A percentile compares a stretch with the other conserved stretches of the same genome.
These are phyloP conservation scores for Leucoraja erinaceus DNA, from an alignment of 2,113 vertebrate species.

Conservation along the genomic window DNA sequence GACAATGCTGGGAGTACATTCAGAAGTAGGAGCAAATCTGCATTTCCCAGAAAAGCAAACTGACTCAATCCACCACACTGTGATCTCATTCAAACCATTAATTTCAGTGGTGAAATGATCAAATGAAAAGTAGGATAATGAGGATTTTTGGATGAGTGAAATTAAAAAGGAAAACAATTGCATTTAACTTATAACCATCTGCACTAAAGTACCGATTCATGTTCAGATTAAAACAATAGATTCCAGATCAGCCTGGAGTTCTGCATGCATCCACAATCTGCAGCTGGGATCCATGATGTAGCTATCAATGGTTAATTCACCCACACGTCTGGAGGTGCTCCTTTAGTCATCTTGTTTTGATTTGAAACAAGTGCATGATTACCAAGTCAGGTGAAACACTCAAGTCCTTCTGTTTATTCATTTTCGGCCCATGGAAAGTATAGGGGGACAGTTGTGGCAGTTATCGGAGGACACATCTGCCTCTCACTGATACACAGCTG, in stretches of 20 bases:
- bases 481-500: neutral
- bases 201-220: neutral
- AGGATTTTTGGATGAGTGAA: neutral
- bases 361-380: neutral
- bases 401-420: neutral
- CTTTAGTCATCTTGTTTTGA: neutral
- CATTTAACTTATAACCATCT: neutral
- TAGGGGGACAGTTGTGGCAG: no score
- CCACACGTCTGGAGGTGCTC: neutral
- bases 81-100: neutral
- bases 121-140: neutral
- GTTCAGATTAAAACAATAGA: neutral
- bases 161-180: neutral
- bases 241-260: neutral
- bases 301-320: neutral
- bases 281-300: neutral
- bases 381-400: neutral
- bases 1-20: no score
- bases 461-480: neutral
- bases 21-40: no score
- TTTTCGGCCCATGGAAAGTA: no score
- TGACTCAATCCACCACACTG: neutral
- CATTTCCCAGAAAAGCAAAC: neutral
- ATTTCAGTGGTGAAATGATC: neutral
- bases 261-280: neutral